Base-by-base conservation (phyloP, 2,797 vertebrate genomes). In the Myotis myotis region DNA sequence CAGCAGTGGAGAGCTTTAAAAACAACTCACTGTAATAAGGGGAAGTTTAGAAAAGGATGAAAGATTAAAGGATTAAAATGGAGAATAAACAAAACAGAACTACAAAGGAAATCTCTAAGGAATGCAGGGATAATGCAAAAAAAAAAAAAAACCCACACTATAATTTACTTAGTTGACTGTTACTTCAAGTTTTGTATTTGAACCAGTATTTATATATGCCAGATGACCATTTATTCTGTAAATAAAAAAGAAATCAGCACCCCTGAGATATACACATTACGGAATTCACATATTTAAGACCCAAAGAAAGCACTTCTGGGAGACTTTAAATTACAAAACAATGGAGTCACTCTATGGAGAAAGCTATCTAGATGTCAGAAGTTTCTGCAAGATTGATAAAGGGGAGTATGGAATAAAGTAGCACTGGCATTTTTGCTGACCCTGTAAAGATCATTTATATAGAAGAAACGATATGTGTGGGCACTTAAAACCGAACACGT, bases 171-270 rank as follows among this genome's bases (percentile, higher is more conserved):
- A 47, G 66, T 33, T 71, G 64, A 83, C 53, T 86, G 5, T 74
- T 84, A 66, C 15, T 93, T 79, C 74, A 12, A 44, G 81, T 80
- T 91, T 84, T 83, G 7, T 28, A 74, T 86, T 36, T 87, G 89
- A 95, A 70, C 44, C 89, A 94, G 71, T 71, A 93, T 89, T 70
- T 64, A 79, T 8, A 84, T 87, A 62, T 86, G 85, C 20, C 1
- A 11, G 17, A 44, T 93, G 68, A 96, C 90, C 60, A 95, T 93
- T 66, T 84, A 96, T 93, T 95, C 95, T 13, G 0, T 89, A 97
- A 64, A 57, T 88, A 76, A 79, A 44, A 84, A 81, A 0, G 22
- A 93, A 92, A 62, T 30, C 75, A 91, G 41, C 79, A 22, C 6
- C 11, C 33, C 91, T 51, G 80, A 86, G 44, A 92, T 49, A 82